Evolutionary conservation across 2,888 invertebrate species (phyloP).

Genomic region (Leptopterna dolabrata): DNA sequence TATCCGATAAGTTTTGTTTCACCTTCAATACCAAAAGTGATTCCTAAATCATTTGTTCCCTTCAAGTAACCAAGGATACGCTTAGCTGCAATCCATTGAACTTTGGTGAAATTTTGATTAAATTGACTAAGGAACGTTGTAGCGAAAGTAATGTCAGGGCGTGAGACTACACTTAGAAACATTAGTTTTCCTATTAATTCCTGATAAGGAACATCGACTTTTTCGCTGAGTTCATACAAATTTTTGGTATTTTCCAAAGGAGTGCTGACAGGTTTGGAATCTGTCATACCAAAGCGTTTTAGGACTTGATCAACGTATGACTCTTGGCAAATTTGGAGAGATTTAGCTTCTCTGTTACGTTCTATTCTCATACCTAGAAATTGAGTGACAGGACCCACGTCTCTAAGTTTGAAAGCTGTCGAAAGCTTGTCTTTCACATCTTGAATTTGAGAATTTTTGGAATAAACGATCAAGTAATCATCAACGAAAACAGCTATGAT

Average conservation of each 20-base stretch:
- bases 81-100: no score
- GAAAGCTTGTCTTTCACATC: not conserved
- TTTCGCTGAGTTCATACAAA: no score
- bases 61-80: no score
- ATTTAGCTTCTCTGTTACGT: not conserved
- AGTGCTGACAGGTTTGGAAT: not conserved
- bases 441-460: not conserved
- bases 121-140: no score
- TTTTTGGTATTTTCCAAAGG: constrained; percentile 2
- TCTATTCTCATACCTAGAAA: constrained; percentile 25
- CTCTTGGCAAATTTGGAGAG: not conserved
- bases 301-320: not conserved
- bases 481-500: constrained; percentile 21
- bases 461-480: not conserved
- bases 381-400: not conserved
- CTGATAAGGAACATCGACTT: no score
- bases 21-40: no score
- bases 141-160: no score
- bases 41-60: no score
- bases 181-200: no score
- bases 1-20: no score
- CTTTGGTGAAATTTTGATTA: no score
- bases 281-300: not conserved
- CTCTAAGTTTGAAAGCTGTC: not conserved
- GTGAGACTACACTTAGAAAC: no score